These are phyloP conservation scores for Lithophane ornitopus DNA, from an alignment of 2,888 invertebrate species.

Conservation along the genomic window DNA sequence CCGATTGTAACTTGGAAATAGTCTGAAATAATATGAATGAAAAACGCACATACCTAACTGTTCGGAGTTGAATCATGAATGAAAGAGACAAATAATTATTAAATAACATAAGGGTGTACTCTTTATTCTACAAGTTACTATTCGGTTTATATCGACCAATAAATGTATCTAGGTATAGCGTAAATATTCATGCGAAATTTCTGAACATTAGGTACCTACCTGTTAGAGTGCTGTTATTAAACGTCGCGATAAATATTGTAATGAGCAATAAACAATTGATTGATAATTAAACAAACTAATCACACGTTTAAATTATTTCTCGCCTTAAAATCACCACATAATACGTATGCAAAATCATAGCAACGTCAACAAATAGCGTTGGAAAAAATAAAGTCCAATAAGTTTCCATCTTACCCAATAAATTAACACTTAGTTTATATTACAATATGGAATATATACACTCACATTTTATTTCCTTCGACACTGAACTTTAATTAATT, in stretches of 20 bases:
- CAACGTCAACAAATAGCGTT: not conserved
- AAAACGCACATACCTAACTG: not conserved
- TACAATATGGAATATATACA: slow-evolving; percentile 53
- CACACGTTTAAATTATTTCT: slow-evolving; percentile 2
- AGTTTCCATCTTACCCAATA: slow-evolving; percentile 43
- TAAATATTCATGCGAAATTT: slow-evolving; percentile 13
- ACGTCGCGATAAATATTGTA: slow-evolving; percentile 18
- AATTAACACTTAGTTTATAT: slow-evolving; percentile 54
- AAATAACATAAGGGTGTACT: not conserved
- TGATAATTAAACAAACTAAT: slow-evolving; percentile 18
- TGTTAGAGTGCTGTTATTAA: slow-evolving; percentile 19
- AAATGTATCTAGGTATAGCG: slow-evolving; percentile 8
- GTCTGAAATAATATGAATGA: slow-evolving; percentile 21
- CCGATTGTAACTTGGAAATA: slow-evolving; percentile 6
- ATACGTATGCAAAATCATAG: not conserved
- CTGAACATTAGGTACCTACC: slow-evolving; percentile 3
- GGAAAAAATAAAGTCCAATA: slow-evolving; percentile 45
- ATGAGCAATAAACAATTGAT: slow-evolving; percentile 30
- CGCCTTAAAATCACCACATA: slow-evolving; percentile 5
- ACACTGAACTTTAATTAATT: slow-evolving; percentile 55
- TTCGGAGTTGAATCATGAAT: not conserved
- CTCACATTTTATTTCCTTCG: slow-evolving; percentile 55
- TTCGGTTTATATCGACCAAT: not conserved
- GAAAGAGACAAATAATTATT: not conserved
- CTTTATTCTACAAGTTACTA: slow-evolving; percentile 12